Percentiles rank a stretch among this genome's conserved stretches.
phyloP scores from a whole-genome alignment of 2,797 vertebrate species.

The Bradypus variegatus region DNA sequence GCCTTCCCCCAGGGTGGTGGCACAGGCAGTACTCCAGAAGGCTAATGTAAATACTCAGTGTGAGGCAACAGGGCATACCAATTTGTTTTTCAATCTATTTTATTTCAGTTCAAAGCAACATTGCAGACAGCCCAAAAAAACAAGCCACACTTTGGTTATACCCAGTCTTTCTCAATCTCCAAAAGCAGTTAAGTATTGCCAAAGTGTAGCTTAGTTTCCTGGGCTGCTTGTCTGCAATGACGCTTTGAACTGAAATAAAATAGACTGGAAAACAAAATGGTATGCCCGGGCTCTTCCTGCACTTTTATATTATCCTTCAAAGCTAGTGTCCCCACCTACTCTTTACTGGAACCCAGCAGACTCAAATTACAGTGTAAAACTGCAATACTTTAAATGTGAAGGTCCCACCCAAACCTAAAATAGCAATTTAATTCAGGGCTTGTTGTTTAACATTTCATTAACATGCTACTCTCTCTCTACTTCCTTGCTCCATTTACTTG shows the following conservation, averaged over 20 bases:
- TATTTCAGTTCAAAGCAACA: slow-evolving; percentile 71
- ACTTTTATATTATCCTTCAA: slow-evolving; percentile 56
- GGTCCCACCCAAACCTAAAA: slow-evolving; percentile 56
- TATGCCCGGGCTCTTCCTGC: slow-evolving; percentile 48
- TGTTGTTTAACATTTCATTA: slow-evolving; percentile 45
- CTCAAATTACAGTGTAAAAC: slow-evolving; percentile 53
- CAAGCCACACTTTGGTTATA: slow-evolving; percentile 65
- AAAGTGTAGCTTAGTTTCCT: slow-evolving; percentile 43
- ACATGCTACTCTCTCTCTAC: background rate
- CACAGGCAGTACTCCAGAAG: slow-evolving; percentile 28
- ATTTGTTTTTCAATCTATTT: slow-evolving; percentile 76
- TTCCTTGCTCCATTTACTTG: slow-evolving; percentile 21
- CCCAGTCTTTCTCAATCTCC: slow-evolving; percentile 42
- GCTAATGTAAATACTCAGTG: slow-evolving; percentile 60
- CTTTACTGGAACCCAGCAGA: slow-evolving; percentile 42
- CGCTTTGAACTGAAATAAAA: slow-evolving; percentile 66
- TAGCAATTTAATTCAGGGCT: slow-evolving; percentile 49
- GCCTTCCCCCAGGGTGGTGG: slow-evolving; percentile 47
- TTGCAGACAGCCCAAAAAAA: slow-evolving; percentile 67
- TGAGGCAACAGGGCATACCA: slow-evolving; percentile 57
- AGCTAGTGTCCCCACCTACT: slow-evolving; percentile 45
- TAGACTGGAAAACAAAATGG: slow-evolving; percentile 59
- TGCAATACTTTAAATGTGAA: slow-evolving; percentile 18
- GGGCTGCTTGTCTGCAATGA: slow-evolving; percentile 34
- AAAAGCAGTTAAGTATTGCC: slow-evolving; percentile 54